Percentiles rank a stretch among this genome's conserved stretches.
Evolutionary conservation across 2,797 vertebrate genomes (phyloP).

Genomic region (Manis pentadactyla): DNA sequence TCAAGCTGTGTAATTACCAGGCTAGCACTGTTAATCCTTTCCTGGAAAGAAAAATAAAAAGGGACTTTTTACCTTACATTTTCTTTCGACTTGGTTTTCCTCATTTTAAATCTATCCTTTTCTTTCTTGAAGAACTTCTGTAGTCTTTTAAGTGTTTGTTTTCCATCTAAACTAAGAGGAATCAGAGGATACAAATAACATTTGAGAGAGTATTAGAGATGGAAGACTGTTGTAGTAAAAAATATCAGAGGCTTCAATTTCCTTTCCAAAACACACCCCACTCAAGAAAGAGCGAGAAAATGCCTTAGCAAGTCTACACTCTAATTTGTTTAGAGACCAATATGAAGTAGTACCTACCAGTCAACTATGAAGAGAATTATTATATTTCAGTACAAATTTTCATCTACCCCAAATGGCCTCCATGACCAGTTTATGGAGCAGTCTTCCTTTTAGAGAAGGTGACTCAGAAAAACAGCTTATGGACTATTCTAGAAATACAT

Average conservation of each 20-base stretch:
- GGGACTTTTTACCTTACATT: constrained; percentile 82
- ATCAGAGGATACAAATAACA: background rate
- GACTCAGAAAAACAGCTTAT: background rate
- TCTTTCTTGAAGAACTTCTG: constrained; percentile 86
- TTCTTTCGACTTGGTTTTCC: constrained; percentile 80
- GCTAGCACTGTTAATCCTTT: background rate
- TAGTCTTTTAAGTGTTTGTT: constrained; percentile 81
- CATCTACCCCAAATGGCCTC: background rate
- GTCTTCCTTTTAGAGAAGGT: constrained; percentile 36
- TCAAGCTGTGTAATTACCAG: background rate
- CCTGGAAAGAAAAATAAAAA: background rate
- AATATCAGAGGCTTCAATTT: background rate
- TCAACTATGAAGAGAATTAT: background rate
- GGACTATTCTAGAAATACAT: background rate
- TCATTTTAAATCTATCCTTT: constrained; percentile 81
- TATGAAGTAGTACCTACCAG: background rate
- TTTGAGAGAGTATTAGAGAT: background rate
- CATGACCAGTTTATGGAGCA: background rate
- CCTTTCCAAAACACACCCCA: background rate
- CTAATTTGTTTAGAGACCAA: background rate
- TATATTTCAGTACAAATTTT: background rate
- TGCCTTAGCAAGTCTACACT: background rate
- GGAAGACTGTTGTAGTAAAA: background rate
- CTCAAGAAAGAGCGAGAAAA: background rate
- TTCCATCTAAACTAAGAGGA: constrained; percentile 80